Conservation (phyloP, 2,797 vertebrate genomes). For the Halcyon smyrnensis region DNA sequence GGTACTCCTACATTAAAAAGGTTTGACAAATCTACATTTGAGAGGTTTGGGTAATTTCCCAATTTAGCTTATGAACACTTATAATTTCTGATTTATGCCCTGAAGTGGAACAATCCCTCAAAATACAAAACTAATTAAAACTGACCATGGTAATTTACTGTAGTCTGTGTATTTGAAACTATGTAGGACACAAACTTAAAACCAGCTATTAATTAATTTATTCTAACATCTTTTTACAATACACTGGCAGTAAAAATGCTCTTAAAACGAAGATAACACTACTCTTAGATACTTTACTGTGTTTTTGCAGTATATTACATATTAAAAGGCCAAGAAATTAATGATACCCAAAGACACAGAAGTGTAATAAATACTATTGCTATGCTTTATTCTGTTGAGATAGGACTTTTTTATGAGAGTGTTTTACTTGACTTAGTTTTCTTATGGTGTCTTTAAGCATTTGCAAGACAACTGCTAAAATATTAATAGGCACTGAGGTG, state of each 20-base stretch:
- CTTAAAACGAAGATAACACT: neutral
- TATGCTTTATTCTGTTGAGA: neutral
- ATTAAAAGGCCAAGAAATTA: neutral
- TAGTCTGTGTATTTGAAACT: neutral
- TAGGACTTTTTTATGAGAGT: neutral
- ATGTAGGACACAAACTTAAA: neutral
- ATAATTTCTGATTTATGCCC: neutral
- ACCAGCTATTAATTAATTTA: accelerated
- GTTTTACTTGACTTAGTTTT: neutral
- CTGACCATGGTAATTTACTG: neutral
- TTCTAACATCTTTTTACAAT: neutral
- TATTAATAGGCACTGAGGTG: neutral
- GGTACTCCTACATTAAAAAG: neutral
- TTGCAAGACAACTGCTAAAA: neutral
- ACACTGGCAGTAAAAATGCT: neutral
- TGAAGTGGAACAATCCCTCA: neutral
- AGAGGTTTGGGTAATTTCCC: neutral
- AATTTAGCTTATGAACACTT: neutral
- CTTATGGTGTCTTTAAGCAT: neutral
- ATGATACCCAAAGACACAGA: neutral
- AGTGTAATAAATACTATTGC: neutral
- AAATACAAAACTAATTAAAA: neutral
- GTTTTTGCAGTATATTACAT: neutral
- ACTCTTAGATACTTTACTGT: neutral
- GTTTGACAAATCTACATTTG: neutral